Evolutionary conservation across 2,888 invertebrate species (phyloP).

Genomic region (Chamaedrilus cognettii): DNA sequence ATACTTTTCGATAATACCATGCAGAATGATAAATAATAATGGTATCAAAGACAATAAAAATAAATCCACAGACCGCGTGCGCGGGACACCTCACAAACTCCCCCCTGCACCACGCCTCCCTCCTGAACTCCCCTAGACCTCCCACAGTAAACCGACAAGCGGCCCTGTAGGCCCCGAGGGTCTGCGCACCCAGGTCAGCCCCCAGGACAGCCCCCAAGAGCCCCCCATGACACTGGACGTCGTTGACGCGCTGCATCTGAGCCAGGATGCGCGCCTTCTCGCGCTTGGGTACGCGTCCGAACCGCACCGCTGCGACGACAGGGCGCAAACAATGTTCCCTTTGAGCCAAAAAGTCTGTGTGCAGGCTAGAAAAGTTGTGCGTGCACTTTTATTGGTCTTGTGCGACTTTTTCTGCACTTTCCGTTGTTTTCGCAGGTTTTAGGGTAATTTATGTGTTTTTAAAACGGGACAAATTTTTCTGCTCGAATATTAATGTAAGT

Average conservation of each 20-base stretch:
- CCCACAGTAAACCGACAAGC: conserved; percentile 96
- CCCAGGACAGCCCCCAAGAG: conserved; percentile 75
- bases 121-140: conserved; percentile 63
- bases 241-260: conserved; percentile 80
- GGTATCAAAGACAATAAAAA: no score
- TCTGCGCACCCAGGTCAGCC: conserved; percentile 84
- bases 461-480: no score
- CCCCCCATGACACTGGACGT: conserved; percentile 64
- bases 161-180: conserved; percentile 90
- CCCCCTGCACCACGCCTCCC: conserved; percentile 46
- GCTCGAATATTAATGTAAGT: no score
- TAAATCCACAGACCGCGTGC: conserved; percentile 49
- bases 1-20: no score
- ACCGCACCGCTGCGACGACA: conserved; percentile 99
- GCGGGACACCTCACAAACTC: conserved; percentile 53
- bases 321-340: no score
- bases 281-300: conserved; percentile 98
- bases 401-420: no score
- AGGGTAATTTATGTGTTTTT: no score
- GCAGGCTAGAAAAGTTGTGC: no score
- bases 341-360: no score
- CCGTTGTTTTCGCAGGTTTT: no score
- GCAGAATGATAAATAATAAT: no score
- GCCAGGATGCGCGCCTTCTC: conserved; percentile 99
- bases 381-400: no score